Evolutionary conservation across 2,113 vertebrate species (phyloP).

Genomic region (Ceyx cyanopectus): DNA sequence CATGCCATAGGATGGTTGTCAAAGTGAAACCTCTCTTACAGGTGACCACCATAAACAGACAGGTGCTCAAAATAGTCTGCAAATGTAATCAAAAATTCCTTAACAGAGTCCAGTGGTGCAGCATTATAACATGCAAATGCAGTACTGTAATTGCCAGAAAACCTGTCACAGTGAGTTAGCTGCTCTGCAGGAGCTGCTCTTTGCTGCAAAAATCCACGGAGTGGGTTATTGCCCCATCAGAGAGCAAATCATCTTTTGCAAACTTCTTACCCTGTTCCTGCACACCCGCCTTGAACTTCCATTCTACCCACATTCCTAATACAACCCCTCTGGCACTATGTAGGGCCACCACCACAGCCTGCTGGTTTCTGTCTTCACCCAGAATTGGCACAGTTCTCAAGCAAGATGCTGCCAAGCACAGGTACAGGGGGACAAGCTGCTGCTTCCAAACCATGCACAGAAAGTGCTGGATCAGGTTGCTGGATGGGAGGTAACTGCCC

Average conservation of each 20-base stretch:
- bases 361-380: neutral
- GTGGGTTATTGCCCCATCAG: accelerated
- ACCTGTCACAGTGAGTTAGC: neutral
- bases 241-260: neutral
- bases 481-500: neutral
- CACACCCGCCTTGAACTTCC: neutral
- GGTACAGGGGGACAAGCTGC: neutral
- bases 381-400: neutral
- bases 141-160: neutral
- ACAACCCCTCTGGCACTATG: neutral
- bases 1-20: neutral
- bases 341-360: neutral
- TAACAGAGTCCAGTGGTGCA: neutral
- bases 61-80: neutral
- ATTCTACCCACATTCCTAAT: neutral
- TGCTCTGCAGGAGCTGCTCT: neutral
- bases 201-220: accelerated
- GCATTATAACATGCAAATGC: neutral
- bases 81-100: neutral
- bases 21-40: neutral
- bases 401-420: neutral
- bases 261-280: neutral
- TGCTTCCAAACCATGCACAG: neutral
- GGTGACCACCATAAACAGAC: neutral
- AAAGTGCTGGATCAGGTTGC: neutral